Conservation (phyloP, 2,797 vertebrate genomes). For the Calcarius lapponicus region DNA sequence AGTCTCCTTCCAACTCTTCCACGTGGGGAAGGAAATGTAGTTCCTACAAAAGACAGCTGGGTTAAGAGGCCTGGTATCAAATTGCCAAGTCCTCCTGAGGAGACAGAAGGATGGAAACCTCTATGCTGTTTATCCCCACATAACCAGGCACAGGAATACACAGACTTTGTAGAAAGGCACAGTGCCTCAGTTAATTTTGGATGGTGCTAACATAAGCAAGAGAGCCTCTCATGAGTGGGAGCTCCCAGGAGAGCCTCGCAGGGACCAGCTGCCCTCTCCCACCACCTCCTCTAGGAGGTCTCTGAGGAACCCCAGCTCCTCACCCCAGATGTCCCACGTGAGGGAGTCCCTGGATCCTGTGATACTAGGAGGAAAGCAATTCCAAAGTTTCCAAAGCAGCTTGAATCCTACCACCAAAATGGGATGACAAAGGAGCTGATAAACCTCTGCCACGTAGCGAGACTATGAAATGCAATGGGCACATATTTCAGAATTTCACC, state of each 20-base stretch:
- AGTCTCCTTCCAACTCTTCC: neutral
- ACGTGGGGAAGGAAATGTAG: neutral
- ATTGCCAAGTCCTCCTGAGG: neutral
- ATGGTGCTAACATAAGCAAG: neutral
- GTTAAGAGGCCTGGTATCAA: neutral
- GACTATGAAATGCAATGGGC: neutral
- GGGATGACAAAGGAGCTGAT: neutral
- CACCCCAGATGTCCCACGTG: rapidly evolving
- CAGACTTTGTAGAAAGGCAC: neutral
- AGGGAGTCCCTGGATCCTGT: neutral
- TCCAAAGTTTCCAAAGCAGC: neutral
- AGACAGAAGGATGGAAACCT: neutral
- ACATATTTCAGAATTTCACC: neutral
- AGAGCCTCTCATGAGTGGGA: rapidly evolving
- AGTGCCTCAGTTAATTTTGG: neutral
- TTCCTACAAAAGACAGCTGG: neutral
- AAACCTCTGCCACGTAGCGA: neutral
- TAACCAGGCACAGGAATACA: neutral
- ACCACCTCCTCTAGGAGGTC: rapidly evolving
- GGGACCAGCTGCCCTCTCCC: neutral
- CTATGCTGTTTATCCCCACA: neutral
- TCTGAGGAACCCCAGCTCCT: neutral
- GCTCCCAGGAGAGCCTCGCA: rapidly evolving
- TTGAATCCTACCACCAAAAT: neutral
- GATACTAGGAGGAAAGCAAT: neutral